Base-by-base conservation (phyloP, 2,888 invertebrate species). In the Acanthosepion lycidas region DNA sequence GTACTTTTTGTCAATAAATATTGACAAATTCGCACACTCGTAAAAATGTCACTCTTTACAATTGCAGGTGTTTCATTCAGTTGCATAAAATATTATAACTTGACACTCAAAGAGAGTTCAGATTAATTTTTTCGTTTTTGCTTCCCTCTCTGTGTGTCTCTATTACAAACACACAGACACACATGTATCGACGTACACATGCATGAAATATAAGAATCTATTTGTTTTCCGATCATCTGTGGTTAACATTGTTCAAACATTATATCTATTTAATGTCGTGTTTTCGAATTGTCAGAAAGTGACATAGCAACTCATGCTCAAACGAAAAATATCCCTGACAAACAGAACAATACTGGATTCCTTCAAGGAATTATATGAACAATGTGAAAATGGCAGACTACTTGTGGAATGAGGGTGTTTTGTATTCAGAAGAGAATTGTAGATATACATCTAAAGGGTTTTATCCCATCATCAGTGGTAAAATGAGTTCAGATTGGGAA, bases 61-160 rank as follows among this genome's bases (percentile, higher is more conserved):
- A 78, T 78, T 78, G 78, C 78, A 78, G 78, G 78, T 78, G 78
- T 78, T 78, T 78, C n/a, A n/a, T 78, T 78, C 78, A 78, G n/a
- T n/a, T n/a, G 78, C n/a, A 78, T 78, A 78, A 78, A 78, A 28
- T 78, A n/a, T 78, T 5, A n/a, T 78, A n/a, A 78, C 28, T 78
- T n/a, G 78, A 78, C n/a, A 78, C 28, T 78, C 8, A n/a, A 78
- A 78, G 78, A 78, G n/a, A 78, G n/a, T 28, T 28, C 78, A n/a
- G 78, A 78, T 78, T 28, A 8, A 15, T 0, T 6, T 28, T 12
- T 8, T 6, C 28, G 5, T 12, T 78, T 9, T 18, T n/a, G 28
- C n/a, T 78, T 78, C 28, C 5, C 9, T 64, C 26, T 28, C 28
- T 28, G 1, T 26, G 9, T 64, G 6, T 28, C 64, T 78, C 26